Conservation (phyloP, 2,113 vertebrate genomes). For the Oreochromis spilurus region DNA sequence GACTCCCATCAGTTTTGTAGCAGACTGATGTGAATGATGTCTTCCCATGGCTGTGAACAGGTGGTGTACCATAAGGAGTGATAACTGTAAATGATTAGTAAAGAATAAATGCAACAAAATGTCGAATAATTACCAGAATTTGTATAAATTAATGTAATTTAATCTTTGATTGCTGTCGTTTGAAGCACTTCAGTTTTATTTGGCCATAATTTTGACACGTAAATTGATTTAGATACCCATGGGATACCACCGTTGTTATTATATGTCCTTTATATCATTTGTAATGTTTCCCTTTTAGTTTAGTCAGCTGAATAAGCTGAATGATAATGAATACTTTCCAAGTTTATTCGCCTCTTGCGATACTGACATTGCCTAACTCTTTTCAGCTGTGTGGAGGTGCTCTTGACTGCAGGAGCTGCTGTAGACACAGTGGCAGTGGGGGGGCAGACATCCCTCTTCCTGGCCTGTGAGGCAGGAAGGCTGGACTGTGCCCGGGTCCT, state of each 20-base stretch:
- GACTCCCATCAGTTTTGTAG: neutral
- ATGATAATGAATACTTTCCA: neutral
- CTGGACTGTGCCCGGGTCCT: constrained; percentile 79
- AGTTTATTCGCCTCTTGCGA: neutral
- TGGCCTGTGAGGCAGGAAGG: constrained; percentile 84
- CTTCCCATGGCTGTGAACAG: neutral
- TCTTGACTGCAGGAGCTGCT: constrained; percentile 81
- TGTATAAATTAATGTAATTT: neutral
- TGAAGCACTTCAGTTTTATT: neutral
- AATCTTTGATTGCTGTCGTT: neutral
- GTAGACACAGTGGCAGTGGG: constrained; percentile 77
- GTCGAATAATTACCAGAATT: neutral
- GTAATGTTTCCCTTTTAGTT: neutral
- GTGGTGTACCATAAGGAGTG: neutral
- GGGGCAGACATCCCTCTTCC: constrained; percentile 84
- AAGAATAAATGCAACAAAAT: neutral
- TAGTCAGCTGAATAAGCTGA: neutral
- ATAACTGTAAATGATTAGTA: neutral
- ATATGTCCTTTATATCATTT: neutral
- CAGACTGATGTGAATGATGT: neutral
- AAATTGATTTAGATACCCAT: neutral
- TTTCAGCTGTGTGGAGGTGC: constrained; percentile 83
- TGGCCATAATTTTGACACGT: neutral
- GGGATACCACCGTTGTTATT: neutral
- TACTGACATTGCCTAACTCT: neutral